phyloP scores from a whole-genome alignment of 2,797 vertebrate species.

The Cossypha caffra region DNA sequence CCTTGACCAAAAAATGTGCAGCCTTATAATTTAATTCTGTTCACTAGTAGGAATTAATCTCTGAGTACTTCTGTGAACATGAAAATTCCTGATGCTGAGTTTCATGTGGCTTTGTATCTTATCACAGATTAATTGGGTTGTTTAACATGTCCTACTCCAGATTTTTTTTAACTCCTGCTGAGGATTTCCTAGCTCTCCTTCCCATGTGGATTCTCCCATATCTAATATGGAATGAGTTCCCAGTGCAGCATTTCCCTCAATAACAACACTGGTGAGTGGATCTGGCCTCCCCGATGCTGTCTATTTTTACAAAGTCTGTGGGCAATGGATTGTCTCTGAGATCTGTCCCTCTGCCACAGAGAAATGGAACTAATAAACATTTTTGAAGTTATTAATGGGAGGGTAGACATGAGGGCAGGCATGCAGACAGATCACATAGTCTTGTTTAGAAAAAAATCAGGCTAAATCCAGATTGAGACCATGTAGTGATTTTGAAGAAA shows the following conservation, averaged over 20 bases:
- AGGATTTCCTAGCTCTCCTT: not conserved
- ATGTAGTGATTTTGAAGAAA: not conserved
- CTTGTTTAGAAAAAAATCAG: not conserved
- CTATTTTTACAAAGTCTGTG: not conserved
- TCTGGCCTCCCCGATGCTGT: fast-evolving
- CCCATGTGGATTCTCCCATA: not conserved
- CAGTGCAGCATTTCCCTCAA: not conserved
- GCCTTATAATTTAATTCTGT: not conserved
- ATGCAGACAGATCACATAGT: not conserved
- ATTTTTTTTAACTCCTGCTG: not conserved
- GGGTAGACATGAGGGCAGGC: not conserved
- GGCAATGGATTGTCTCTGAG: not conserved
- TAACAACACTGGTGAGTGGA: not conserved
- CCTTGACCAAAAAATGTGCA: not conserved
- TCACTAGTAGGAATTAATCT: not conserved
- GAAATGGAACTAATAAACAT: not conserved
- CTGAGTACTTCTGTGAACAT: not conserved
- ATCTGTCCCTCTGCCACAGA: not conserved
- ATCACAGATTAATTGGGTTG: not conserved
- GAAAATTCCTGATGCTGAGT: not conserved
- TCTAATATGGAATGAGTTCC: not conserved
- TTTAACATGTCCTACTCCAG: not conserved
- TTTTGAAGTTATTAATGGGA: not conserved
- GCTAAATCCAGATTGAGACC: not conserved
- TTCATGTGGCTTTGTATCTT: not conserved